phyloP scores from a whole-genome alignment of 1,140 invertebrate genomes.

The Drosophila insularis region DNA sequence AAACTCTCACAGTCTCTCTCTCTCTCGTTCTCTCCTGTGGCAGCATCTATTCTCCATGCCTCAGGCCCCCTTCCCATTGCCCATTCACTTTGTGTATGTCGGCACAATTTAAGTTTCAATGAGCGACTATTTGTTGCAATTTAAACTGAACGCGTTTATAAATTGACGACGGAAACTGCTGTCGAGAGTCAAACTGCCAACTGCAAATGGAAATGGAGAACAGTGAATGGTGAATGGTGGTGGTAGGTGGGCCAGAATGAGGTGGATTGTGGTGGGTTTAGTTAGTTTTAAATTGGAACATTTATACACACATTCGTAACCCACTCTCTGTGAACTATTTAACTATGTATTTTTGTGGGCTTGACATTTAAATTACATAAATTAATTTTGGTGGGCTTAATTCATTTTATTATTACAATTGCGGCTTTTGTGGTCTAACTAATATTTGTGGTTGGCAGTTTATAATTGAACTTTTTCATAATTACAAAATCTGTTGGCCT shows the following conservation, averaged over 20 bases:
- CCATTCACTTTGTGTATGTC: conserved; percentile 70
- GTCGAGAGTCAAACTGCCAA: conserved; percentile 39
- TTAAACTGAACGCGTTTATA: conserved; percentile 80
- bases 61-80: conserved; percentile 34
- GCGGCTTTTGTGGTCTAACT: conserved; percentile 57
- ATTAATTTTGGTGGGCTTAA: conserved; percentile 63
- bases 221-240: neutral
- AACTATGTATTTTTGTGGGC: conserved; percentile 38
- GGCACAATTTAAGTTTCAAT: conserved; percentile 81
- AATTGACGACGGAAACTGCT: conserved; percentile 73
- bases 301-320: neutral
- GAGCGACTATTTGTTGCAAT: conserved; percentile 81
- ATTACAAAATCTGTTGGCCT: conserved; percentile 5
- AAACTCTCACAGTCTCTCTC: conserved; percentile 4
- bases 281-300: conserved; percentile 52
- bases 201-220: conserved; percentile 31
- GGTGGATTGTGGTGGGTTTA: conserved; percentile 16
- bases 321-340: conserved; percentile 29
- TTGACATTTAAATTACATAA: conserved; percentile 70
- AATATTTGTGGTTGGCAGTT: conserved; percentile 64
- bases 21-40: conserved; percentile 8
- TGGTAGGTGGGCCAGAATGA: neutral
- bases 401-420: conserved; percentile 17
- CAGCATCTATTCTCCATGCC: neutral
- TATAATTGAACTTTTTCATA: conserved; percentile 54